A percentile compares a stretch with the other conserved stretches of the same genome.
phyloP scores from a whole-genome alignment of 2,113 vertebrate species.

The Cottus gobio region DNA sequence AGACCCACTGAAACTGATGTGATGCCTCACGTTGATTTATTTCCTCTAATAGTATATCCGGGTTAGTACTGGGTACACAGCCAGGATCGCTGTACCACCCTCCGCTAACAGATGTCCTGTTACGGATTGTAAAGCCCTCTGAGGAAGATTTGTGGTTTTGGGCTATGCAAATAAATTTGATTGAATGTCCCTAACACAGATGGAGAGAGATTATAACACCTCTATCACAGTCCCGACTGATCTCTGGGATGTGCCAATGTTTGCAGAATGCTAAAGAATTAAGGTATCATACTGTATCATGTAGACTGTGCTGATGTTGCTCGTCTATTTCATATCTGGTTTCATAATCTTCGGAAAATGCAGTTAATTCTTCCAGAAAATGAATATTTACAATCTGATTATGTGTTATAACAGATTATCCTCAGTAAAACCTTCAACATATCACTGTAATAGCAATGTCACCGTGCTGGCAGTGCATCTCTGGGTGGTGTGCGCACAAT shows the following conservation, averaged over 20 bases:
- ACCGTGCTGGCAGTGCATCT: slow-evolving; percentile 1
- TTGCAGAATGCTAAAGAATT: neutral
- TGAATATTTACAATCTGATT: slow-evolving; percentile 20
- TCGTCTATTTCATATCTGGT: slow-evolving; percentile 5
- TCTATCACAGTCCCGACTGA: neutral
- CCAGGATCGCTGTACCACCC: no score
- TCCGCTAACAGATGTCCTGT: no score
- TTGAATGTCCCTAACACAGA: neutral
- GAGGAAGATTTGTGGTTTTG: no score
- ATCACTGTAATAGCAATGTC: neutral
- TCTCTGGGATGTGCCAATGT: neutral
- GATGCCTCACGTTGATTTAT: no score
- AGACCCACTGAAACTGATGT: no score
- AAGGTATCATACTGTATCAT: neutral
- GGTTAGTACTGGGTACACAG: no score
- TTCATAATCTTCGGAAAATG: neutral
- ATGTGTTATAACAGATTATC: slow-evolving; percentile 24
- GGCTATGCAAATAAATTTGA: no score
- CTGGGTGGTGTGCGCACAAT: neutral
- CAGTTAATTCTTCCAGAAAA: neutral
- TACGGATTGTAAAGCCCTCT: no score
- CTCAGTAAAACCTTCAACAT: slow-evolving; percentile 14
- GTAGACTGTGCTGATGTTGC: neutral
- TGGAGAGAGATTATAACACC: neutral
- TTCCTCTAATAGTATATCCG: no score